These are phyloP conservation scores for Leptopilina syphax DNA, from an alignment of 2,888 invertebrate species.

Conservation along the genomic window DNA sequence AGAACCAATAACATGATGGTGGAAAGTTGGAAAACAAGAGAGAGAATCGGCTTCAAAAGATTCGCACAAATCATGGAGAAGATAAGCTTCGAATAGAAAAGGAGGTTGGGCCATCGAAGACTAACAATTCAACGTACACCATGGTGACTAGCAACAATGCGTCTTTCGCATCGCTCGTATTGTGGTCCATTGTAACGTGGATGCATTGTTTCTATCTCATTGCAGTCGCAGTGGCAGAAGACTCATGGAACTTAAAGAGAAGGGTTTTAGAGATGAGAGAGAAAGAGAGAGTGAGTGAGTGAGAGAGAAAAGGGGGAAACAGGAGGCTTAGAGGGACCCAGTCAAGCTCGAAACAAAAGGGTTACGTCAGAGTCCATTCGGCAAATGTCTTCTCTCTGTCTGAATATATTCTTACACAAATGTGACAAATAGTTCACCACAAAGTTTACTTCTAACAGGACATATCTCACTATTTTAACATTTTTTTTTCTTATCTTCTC, in stretches of 20 bases:
- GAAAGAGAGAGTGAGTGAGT: too few species aligned
- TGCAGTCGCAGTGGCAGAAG: conserved; percentile 28
- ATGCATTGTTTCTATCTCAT: conserved; percentile 39
- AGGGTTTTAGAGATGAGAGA: conserved; percentile 2
- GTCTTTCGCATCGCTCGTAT: conserved; percentile 28
- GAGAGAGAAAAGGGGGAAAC: conserved; percentile 5
- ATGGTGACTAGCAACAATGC: conserved; percentile 24
- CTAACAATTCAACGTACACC: conserved; percentile 25
- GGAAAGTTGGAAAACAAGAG: not conserved
- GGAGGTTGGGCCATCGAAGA: conserved; percentile 28
- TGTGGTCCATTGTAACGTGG: conserved; percentile 27
- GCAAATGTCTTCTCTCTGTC: conserved; percentile 57
- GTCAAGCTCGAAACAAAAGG: conserved; percentile 62
- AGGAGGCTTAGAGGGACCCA: conserved; percentile 12
- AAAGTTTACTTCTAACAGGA: not conserved
- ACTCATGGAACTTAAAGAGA: conserved; percentile 29
- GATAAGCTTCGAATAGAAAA: conserved; percentile 25
- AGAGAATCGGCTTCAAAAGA: not conserved
- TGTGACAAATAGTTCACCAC: conserved; percentile 36
- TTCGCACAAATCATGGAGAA: conserved; percentile 20
- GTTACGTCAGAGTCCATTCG: conserved; percentile 65
- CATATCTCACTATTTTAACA: not conserved
- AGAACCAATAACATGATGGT: not conserved
- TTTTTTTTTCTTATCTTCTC: not conserved
- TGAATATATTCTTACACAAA: conserved; percentile 60